A percentile compares a stretch with the other conserved stretches of the same genome.
These are phyloP conservation scores for Lordiphosa fenestrarum DNA, from an alignment of 2,888 invertebrate species.

Conservation along the genomic window DNA sequence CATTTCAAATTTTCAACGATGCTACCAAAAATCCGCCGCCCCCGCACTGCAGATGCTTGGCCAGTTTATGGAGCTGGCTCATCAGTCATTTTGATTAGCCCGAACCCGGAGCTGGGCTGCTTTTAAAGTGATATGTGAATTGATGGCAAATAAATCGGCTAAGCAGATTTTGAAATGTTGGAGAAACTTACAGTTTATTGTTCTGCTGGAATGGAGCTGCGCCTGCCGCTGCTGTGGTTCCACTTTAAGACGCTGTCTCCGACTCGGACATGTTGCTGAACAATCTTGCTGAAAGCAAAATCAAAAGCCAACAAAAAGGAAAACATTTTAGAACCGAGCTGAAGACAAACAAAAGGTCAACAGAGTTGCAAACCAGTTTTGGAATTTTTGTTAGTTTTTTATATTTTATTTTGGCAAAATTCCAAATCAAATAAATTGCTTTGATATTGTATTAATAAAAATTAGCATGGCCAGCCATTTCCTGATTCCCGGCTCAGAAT, in stretches of 20 bases:
- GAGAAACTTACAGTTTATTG: conserved; percentile 58
- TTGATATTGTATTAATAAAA: conserved; percentile 53
- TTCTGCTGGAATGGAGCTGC: conserved; percentile 5
- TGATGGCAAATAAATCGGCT: conserved; percentile 53
- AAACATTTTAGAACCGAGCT: conserved; percentile 32
- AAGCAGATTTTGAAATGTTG: conserved; percentile 24
- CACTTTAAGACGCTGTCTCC: conserved; percentile 49
- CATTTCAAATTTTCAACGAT: conserved; percentile 45
- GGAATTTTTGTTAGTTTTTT: not conserved
- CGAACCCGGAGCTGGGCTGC: conserved; percentile 35
- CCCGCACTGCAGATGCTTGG: conserved; percentile 29
- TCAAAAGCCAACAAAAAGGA: conserved; percentile 15
- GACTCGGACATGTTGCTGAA: conserved; percentile 48
- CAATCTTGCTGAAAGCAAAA: conserved; percentile 48
- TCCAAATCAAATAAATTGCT: conserved; percentile 61
- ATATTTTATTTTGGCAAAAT: conserved; percentile 28
- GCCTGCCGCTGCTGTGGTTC: conserved; percentile 24
- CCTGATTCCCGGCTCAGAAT: conserved; percentile 38
- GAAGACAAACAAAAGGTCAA: conserved; percentile 48
- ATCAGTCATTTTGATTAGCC: conserved; percentile 65
- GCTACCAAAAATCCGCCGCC: conserved; percentile 29
- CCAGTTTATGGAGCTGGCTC: conserved; percentile 59
- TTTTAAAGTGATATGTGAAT: conserved; percentile 33
- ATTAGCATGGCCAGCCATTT: conserved; percentile 16
- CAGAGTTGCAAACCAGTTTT: conserved; percentile 43